Percentiles rank a stretch among this genome's conserved stretches.
Conservation (phyloP, 2,888 invertebrate genomes). For the Papilio demoleus region DNA sequence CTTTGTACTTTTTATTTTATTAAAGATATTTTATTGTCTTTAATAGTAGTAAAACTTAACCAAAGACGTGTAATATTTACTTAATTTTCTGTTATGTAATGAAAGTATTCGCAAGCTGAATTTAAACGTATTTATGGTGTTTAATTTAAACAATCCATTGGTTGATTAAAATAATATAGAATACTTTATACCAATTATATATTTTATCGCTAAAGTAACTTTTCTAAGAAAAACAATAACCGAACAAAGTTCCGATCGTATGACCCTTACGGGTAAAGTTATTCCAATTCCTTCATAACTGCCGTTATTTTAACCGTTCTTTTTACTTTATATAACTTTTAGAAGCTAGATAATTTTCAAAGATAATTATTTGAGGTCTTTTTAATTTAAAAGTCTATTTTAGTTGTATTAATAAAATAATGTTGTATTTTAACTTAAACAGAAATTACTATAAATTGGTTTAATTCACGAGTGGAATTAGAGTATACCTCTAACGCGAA, state of each 20-base stretch:
- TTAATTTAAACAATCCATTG: neutral
- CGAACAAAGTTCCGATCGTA: conserved; percentile 19
- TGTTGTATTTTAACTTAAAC: no score
- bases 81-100: no score
- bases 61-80: no score
- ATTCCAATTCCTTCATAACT: conserved; percentile 28
- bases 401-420: no score
- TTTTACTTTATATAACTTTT: conserved; percentile 14
- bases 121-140: neutral
- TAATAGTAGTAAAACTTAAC: no score
- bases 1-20: no score
- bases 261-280: conserved; percentile 25
- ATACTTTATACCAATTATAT: conserved; percentile 18
- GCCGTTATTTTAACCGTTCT: conserved; percentile 15
- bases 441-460: no score
- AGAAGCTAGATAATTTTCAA: conserved; percentile 21
- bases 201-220: conserved; percentile 2
- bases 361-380: neutral
- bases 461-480: no score
- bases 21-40: no score
- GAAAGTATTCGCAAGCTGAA: no score
- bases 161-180: neutral
- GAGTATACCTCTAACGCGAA: no score
- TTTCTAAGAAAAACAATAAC: conserved; percentile 24
- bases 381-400: neutral